Evolutionary conservation across 2,113 vertebrate species (phyloP).

Genomic region (Gambusia holbrooki): DNA sequence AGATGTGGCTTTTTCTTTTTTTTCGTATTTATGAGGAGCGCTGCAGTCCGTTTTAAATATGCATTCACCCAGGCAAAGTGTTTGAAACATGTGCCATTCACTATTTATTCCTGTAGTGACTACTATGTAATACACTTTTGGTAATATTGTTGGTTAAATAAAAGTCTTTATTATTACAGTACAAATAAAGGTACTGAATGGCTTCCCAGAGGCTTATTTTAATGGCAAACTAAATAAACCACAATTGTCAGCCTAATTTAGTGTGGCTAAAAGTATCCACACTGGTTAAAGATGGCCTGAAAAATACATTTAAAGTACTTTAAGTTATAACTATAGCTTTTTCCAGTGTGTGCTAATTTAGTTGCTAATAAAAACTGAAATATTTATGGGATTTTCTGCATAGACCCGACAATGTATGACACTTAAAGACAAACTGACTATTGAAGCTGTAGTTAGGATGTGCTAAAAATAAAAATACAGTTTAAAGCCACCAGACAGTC

Average conservation of each 20-base stretch:
- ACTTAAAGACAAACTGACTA: neutral
- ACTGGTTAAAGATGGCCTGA: neutral
- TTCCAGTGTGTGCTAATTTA: neutral
- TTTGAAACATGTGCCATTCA: neutral
- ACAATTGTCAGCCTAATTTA: neutral
- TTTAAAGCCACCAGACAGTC: neutral
- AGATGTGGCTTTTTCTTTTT: neutral
- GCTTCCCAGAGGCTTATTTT: neutral
- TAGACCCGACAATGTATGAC: neutral
- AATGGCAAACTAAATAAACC: neutral
- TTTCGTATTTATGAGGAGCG: slow-evolving; percentile 36
- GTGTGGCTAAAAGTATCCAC: neutral
- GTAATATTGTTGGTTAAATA: neutral
- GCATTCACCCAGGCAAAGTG: neutral
- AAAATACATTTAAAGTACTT: neutral
- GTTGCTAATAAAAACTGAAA: neutral
- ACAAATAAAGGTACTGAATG: neutral
- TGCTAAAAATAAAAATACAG: too few relatives aligned
- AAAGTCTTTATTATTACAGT: neutral
- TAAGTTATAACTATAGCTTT: neutral
- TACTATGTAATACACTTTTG: neutral
- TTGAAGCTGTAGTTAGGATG: neutral
- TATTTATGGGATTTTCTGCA: neutral
- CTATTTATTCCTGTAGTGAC: neutral
- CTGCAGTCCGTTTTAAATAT: slow-evolving; percentile 15